Conservation (phyloP, 1,140 invertebrate species). For the Aphelenchoides fujianensis region DNA sequence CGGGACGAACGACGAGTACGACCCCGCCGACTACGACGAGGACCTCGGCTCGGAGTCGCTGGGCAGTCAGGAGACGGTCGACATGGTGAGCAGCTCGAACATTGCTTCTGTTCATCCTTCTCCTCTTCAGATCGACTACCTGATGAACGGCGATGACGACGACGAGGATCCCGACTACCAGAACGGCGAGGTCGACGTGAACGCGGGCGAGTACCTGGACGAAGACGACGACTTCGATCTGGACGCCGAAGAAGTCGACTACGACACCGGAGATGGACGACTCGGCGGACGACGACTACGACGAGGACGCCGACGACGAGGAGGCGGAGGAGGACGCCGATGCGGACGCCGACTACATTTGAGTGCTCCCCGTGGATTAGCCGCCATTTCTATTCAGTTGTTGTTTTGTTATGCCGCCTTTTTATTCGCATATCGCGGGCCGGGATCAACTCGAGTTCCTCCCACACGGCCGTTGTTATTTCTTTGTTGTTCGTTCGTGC, state of each 20-base stretch:
- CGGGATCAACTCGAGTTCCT: background rate
- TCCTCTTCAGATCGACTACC: background rate
- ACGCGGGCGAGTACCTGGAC: conserved; percentile 11
- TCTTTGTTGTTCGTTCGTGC: too few species aligned
- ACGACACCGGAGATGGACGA: conserved; percentile 11
- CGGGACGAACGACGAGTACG: too few species aligned
- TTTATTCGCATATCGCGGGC: too few species aligned
- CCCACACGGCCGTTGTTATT: too few species aligned
- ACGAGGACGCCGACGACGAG: conserved; percentile 18
- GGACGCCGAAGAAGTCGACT: conserved; percentile 16
- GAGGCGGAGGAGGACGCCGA: conserved; percentile 3
- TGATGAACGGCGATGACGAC: conserved; percentile 13
- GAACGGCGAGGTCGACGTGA: conserved; percentile 15
- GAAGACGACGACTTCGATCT: conserved; percentile 5
- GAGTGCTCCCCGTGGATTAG: too few species aligned
- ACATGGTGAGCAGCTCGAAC: background rate
- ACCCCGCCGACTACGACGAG: background rate
- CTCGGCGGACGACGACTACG: conserved; percentile 14
- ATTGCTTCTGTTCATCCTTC: background rate
- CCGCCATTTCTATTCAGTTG: too few species aligned
- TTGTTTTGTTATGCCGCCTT: too few species aligned
- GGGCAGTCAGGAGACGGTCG: too few species aligned
- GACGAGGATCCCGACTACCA: background rate
- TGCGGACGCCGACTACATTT: too few species aligned
- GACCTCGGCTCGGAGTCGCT: background rate